A percentile compares a stretch with the other conserved stretches of the same genome.
Evolutionary conservation across 2,888 invertebrate genomes (phyloP).

Genomic region (Camptogramma bilineatum): DNA sequence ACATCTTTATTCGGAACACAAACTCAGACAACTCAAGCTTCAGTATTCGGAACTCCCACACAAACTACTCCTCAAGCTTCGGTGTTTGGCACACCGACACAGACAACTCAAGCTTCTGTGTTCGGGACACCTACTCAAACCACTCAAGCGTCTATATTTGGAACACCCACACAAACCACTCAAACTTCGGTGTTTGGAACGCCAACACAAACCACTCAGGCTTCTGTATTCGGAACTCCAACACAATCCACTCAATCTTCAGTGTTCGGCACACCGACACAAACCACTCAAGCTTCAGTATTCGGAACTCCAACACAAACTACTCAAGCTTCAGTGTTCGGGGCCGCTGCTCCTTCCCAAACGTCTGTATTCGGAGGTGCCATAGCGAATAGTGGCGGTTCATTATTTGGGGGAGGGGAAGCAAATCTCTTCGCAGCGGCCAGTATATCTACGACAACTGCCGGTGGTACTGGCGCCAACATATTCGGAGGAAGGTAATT

Average conservation of each 20-base stretch:
- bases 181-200: slow-evolving; percentile 52
- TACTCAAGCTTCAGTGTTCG: slow-evolving; percentile 41
- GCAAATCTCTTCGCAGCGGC: slow-evolving; percentile 73
- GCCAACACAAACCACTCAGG: slow-evolving; percentile 43
- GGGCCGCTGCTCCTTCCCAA: slow-evolving; percentile 33
- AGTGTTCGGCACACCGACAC: slow-evolving; percentile 50
- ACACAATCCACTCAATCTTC: slow-evolving; percentile 43
- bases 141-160: slow-evolving; percentile 51
- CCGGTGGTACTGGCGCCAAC: slow-evolving; percentile 60
- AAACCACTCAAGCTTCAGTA: slow-evolving; percentile 47
- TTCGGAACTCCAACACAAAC: slow-evolving; percentile 47
- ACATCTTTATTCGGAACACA: slow-evolving; percentile 48
- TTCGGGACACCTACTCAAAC: slow-evolving; percentile 50
- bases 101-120: slow-evolving; percentile 46
- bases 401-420: slow-evolving; percentile 67
- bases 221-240: slow-evolving; percentile 52
- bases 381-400: slow-evolving; percentile 58
- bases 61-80: slow-evolving; percentile 49
- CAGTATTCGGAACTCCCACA: slow-evolving; percentile 46
- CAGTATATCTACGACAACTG: slow-evolving; percentile 76
- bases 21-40: slow-evolving; percentile 41
- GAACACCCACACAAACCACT: slow-evolving; percentile 42
- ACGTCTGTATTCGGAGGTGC: slow-evolving; percentile 58
- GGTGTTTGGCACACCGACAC: slow-evolving; percentile 48
- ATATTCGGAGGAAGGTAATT: slow-evolving; percentile 73